Evolutionary conservation across 2,113 vertebrate species (phyloP), one percentile per base, ranked within the genome.

Genomic region (Epinephelus fuscoguttatus): DNA sequence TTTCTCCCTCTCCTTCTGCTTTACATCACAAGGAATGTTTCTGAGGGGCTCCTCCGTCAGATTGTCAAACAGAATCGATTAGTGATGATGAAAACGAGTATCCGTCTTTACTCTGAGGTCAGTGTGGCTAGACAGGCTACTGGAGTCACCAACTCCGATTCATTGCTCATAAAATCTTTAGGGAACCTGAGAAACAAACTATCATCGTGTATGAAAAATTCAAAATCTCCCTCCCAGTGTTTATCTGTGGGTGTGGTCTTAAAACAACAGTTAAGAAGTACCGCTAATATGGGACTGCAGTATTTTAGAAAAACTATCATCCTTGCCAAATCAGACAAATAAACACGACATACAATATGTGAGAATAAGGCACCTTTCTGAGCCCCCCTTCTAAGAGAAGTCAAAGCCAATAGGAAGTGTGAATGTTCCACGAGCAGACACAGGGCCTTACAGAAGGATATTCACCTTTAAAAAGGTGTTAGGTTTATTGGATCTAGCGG

Each of bases 401-500:
- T 76, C 62, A 78, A 66, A 78, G 81, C 89, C 84, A 90, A 84
- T 82, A 86, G 88, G 88, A 93, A 91, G 81, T 84, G 69, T 61
- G 81, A 92, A 85, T 80, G 73, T 87, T 92, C 87, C 91, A 85
- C 27, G 15, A 23, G 78, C 78, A 87, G 90, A 84, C 84, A 88
- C 69, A 68, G 61, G 27, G 18, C 56, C 83, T 66, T 74, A 82
- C 70, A 91, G 84, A 86, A 57, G 78, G 83, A 89, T 83, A 84
- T 85, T 87, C 88, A 81, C 87, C 88, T 89, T 84, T 81, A 70
- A 88, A 85, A 87, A 90, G 89, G 91, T 92, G 86, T 84, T 81
- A 90, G 88, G 27, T 95, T 94, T 93, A 92, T 86, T 90, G 77
- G 91, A 87, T 90, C 81, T 79, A 74, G 86, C n/a, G 61, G 88